phyloP scores from a whole-genome alignment of 2,113 vertebrate species.

The Falcunculus frontatus region DNA sequence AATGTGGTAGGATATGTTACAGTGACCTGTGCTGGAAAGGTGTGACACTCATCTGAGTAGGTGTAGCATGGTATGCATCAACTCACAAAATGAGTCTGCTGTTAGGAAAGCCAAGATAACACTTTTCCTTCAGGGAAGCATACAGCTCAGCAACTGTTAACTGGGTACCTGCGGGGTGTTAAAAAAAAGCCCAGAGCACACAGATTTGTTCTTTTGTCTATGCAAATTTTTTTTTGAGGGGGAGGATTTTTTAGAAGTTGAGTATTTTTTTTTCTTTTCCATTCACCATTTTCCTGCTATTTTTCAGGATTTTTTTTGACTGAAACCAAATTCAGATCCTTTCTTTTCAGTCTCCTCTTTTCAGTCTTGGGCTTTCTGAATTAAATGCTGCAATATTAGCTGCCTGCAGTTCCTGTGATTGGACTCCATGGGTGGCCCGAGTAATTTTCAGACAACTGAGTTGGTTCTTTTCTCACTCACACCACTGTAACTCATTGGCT shows the following conservation, averaged over 20 bases:
- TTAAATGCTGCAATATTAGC: background rate
- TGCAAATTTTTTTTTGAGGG: background rate
- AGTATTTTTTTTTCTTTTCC: background rate
- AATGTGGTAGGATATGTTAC: background rate
- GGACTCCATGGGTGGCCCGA: constrained; percentile 6
- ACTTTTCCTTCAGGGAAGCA: background rate
- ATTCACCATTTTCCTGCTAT: background rate
- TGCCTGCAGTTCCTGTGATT: constrained; percentile 20
- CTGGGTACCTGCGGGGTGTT: background rate
- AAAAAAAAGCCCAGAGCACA: background rate
- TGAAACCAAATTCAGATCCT: background rate
- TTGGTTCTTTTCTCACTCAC: constrained; percentile 20
- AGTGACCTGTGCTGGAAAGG: background rate
- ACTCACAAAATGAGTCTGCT: background rate
- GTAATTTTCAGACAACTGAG: constrained; percentile 21
- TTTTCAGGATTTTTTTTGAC: background rate
- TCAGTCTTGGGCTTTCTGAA: background rate
- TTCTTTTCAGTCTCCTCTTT: constrained; percentile 4
- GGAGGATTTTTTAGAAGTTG: background rate
- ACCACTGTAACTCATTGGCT: constrained; percentile 9
- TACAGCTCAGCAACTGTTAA: background rate
- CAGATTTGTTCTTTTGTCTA: background rate
- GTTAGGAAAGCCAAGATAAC: background rate
- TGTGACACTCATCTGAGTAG: background rate
- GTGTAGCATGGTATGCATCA: background rate